Conservation (phyloP, 2,797 vertebrate species). For the Mionectes olivaceus region DNA sequence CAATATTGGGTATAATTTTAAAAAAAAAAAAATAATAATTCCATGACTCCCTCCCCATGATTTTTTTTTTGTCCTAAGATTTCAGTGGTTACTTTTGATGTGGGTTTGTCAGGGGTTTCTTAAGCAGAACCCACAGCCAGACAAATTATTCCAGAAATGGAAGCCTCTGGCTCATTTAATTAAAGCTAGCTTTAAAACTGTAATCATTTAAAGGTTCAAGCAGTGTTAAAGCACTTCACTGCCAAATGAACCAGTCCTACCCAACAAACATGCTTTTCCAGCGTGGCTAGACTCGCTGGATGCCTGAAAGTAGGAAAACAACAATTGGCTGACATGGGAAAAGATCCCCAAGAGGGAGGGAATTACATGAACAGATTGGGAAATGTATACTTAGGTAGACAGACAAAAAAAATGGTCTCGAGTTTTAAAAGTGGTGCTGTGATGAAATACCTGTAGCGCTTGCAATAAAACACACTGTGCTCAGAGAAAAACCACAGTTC, state of each 20-base stretch:
- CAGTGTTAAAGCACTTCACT: neutral
- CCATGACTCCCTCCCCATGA: neutral
- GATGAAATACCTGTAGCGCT: neutral
- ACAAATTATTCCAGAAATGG: slow-evolving; percentile 6
- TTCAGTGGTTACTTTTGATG: neutral
- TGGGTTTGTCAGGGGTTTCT: neutral
- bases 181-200: slow-evolving; percentile 10
- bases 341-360: slow-evolving; percentile 15
- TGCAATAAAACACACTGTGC: neutral
- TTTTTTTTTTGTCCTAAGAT: neutral
- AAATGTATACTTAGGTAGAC: neutral
- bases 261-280: slow-evolving; percentile 49
- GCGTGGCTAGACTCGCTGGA: neutral
- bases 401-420: neutral
- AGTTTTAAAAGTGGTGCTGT: neutral
- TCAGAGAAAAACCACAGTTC: neutral
- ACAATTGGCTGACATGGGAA: neutral
- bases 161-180: slow-evolving; percentile 36
- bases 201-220: neutral
- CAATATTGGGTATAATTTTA: neutral
- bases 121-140: neutral
- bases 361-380: neutral
- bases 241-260: slow-evolving; percentile 17
- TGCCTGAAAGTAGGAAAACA: slow-evolving; percentile 31
- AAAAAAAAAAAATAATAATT: neutral